phyloP scores from a whole-genome alignment of 2,888 invertebrate genomes.

The Tetragnatha montana region DNA sequence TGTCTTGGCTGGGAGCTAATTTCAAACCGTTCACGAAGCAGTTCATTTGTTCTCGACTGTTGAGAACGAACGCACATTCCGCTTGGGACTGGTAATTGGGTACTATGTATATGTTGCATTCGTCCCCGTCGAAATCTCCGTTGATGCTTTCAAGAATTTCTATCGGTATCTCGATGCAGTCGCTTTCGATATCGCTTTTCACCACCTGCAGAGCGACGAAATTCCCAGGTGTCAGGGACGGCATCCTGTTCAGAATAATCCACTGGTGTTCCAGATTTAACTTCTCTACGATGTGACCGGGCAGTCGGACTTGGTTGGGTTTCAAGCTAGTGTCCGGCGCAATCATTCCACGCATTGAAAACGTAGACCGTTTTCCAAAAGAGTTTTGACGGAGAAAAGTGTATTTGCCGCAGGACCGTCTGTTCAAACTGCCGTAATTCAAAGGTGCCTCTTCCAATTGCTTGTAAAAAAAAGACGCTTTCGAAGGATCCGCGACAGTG shows the following conservation, averaged over 20 bases:
- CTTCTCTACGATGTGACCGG: neutral
- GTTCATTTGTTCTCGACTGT: neutral
- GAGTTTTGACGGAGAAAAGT: conserved; percentile 4
- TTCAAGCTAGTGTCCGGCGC: neutral
- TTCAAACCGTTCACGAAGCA: conserved; percentile 16
- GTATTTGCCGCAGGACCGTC: neutral
- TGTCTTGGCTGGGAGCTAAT: conserved; percentile 16
- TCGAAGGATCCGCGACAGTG: neutral
- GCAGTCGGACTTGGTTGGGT: neutral
- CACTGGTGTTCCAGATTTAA: neutral
- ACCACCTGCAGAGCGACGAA: conserved; percentile 11
- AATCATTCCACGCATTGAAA: neutral
- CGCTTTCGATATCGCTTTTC: conserved; percentile 34
- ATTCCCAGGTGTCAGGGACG: conserved; percentile 23
- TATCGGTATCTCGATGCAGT: neutral
- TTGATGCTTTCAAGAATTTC: conserved; percentile 11
- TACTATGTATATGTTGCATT: conserved; percentile 1
- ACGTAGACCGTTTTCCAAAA: neutral
- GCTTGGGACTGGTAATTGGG: conserved; percentile 24
- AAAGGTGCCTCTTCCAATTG: neutral
- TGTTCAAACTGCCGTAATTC: neutral
- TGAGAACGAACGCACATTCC: conserved; percentile 29
- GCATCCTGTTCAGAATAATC: conserved; percentile 31
- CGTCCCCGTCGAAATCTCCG: conserved; percentile 42
- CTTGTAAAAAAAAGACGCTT: neutral